Percentiles rank a stretch among this genome's conserved stretches.
These are phyloP conservation scores for Somateria mollissima DNA, from an alignment of 2,797 vertebrate genomes.

Conservation along the genomic window DNA sequence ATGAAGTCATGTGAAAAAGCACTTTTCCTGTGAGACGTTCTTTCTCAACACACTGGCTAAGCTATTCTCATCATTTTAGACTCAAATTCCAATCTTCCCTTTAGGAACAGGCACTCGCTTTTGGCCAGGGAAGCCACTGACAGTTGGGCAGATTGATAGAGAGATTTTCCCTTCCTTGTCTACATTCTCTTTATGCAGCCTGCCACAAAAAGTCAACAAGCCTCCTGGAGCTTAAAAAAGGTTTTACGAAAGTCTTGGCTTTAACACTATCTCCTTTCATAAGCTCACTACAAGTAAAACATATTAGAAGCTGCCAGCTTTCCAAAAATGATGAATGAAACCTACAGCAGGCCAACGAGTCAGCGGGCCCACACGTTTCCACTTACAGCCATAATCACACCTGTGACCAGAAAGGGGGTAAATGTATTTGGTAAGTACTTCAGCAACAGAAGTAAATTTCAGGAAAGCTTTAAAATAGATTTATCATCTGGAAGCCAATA, in stretches of 20 bases:
- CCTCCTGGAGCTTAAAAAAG: background rate
- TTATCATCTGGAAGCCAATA: background rate
- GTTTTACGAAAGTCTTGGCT: background rate
- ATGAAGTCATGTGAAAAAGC: background rate
- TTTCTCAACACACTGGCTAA: background rate
- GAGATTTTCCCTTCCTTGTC: background rate
- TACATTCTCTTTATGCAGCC: background rate
- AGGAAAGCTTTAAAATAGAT: background rate
- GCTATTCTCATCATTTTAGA: background rate
- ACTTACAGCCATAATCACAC: fast-evolving
- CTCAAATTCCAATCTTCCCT: background rate
- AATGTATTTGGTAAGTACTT: background rate
- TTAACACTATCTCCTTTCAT: constrained; percentile 14
- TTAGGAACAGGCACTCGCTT: background rate
- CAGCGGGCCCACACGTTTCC: background rate
- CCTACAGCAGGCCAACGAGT: background rate
- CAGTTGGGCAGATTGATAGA: background rate
- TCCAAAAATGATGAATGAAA: background rate
- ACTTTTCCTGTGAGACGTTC: background rate
- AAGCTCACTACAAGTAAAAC: background rate
- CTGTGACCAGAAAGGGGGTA: background rate
- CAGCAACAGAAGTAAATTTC: background rate
- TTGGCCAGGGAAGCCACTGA: background rate
- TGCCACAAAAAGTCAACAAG: background rate
- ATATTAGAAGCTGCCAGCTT: background rate